Percentiles rank a stretch among this genome's conserved stretches.
Evolutionary conservation across 2,113 vertebrate species (phyloP).

Genomic region (Melanotaenia duboulayi): DNA sequence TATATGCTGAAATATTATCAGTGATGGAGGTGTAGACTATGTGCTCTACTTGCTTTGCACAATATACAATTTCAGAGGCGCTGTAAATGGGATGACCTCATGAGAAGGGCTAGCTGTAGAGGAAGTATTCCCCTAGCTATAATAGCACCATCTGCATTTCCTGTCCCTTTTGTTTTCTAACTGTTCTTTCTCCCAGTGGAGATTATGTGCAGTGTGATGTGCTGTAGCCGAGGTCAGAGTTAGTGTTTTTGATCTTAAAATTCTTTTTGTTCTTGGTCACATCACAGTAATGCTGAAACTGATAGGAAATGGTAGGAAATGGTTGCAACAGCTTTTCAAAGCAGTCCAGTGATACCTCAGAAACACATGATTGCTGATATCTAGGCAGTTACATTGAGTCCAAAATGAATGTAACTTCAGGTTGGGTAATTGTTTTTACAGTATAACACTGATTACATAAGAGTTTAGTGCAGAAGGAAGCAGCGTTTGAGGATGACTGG

Average conservation of each 20-base stretch:
- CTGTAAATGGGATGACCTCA: conserved; percentile 18
- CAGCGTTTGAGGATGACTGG: conserved; percentile 43
- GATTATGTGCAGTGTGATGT: background rate
- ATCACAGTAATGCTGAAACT: background rate
- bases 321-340: background rate
- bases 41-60: background rate
- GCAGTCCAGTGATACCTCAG: background rate
- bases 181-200: conserved; percentile 53
- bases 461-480: conserved; percentile 41
- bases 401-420: background rate
- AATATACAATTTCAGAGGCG: background rate
- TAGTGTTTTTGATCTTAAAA: background rate
- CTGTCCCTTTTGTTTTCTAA: conserved; percentile 10
- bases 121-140: conserved; percentile 38
- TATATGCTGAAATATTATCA: background rate
- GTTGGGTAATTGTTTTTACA: conserved; percentile 11
- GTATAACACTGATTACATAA: conserved; percentile 54
- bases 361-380: background rate
- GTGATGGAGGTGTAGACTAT: background rate
- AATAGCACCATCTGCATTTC: conserved; percentile 12
- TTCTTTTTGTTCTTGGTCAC: background rate
- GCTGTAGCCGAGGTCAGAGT: background rate
- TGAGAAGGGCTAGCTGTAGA: conserved; percentile 20
- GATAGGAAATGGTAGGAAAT: background rate
- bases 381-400: background rate